These are phyloP conservation scores for Diabrotica virgifera DNA, from an alignment of 1,140 invertebrate genomes.

Conservation along the genomic window DNA sequence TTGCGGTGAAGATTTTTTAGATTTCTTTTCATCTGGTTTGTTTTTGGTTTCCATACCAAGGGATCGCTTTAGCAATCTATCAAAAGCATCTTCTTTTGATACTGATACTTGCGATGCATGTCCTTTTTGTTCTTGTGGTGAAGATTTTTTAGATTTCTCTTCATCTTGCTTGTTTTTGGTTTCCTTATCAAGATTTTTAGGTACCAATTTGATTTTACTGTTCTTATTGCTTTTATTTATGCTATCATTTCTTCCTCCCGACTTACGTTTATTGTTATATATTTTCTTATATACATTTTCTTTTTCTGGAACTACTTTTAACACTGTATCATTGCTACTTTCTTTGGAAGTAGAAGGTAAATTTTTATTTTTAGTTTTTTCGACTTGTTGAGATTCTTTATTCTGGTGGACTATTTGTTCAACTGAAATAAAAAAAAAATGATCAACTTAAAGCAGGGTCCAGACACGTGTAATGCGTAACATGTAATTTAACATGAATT, in stretches of 20 bases:
- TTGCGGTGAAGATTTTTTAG: background rate
- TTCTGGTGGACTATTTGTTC: background rate
- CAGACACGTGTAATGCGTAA: too few species aligned
- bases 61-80: constrained; percentile 5
- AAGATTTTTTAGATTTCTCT: background rate
- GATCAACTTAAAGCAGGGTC: too few species aligned
- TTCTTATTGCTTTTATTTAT: too few species aligned
- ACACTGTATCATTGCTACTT: too few species aligned
- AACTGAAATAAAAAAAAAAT: background rate
- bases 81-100: constrained; percentile 14
- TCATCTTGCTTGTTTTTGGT: background rate
- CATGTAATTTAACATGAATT: too few species aligned
- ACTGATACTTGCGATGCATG: background rate
- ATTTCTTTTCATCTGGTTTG: background rate
- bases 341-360: background rate
- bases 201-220: background rate
- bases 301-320: too few species aligned
- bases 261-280: too few species aligned
- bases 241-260: too few species aligned
- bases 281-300: too few species aligned
- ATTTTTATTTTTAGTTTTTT: background rate
- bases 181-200: background rate
- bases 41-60: background rate
- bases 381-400: background rate
- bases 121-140: background rate